Evolutionary conservation across 2,888 invertebrate genomes (phyloP).

Genomic region (Polymixis flavicincta): DNA sequence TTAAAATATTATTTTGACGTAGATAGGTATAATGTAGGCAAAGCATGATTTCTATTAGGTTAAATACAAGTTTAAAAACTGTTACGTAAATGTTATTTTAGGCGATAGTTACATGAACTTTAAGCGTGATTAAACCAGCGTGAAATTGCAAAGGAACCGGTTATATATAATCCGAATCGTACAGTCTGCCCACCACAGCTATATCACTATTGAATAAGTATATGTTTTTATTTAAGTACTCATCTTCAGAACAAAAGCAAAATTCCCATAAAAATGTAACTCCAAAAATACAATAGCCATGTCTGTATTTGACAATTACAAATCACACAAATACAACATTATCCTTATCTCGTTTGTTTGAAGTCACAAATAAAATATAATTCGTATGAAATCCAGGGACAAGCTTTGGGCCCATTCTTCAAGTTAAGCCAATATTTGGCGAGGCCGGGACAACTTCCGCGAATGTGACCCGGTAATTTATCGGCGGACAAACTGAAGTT

Average conservation of each 20-base stretch:
- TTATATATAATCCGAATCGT: no score
- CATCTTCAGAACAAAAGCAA: neutral
- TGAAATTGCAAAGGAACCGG: no score
- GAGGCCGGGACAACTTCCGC: conserved; percentile 79
- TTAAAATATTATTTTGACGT: no score
- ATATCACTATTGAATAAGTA: no score
- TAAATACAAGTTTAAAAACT: neutral
- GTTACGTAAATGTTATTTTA: no score
- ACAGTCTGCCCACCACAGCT: no score
- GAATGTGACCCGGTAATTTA: conserved; percentile 88
- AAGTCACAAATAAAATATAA: conserved; percentile 75
- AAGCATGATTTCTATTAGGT: neutral
- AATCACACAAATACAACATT: conserved; percentile 63
- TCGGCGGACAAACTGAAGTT: conserved; percentile 89
- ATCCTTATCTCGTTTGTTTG: conserved; percentile 74
- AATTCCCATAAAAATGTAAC: neutral
- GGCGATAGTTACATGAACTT: no score
- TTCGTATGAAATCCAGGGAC: conserved; percentile 80
- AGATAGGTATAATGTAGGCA: no score
- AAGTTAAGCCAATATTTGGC: conserved; percentile 90
- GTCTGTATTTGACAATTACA: conserved; percentile 46
- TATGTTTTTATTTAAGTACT: neutral
- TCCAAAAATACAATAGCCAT: neutral
- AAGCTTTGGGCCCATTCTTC: conserved; percentile 80
- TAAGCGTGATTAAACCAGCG: no score